Evolutionary conservation across 2,797 vertebrate genomes (phyloP).

Genomic region (Apodemus agrarius): DNA sequence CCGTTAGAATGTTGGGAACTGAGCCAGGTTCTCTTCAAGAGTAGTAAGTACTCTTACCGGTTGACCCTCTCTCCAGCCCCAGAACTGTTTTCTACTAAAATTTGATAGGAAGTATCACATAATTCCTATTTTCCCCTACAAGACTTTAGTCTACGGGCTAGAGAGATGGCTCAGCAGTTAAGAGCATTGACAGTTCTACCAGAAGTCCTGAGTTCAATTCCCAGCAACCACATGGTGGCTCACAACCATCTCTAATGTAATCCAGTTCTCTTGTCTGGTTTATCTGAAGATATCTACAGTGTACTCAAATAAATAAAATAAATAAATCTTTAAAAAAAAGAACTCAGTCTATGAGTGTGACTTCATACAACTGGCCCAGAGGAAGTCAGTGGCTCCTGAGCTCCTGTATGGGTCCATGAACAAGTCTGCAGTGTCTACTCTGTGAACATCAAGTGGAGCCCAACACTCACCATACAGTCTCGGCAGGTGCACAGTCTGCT

Average conservation of each 20-base stretch:
- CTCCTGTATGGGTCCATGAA: slow-evolving; percentile 2
- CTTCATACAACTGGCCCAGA: slow-evolving; percentile 34
- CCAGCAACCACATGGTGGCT: no score
- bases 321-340: no score
- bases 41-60: neutral
- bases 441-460: neutral
- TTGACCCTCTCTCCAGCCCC: neutral
- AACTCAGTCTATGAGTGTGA: slow-evolving; percentile 5
- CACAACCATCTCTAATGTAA: no score
- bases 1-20: neutral
- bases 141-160: neutral
- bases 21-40: neutral
- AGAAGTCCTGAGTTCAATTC: no score
- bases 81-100: slow-evolving; percentile 42
- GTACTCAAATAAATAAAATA: no score
- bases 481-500: slow-evolving; percentile 93
- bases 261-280: no score
- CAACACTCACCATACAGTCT: slow-evolving; percentile 91
- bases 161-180: no score
- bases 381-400: neutral
- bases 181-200: no score
- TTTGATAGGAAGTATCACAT: slow-evolving; percentile 34
- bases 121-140: slow-evolving; percentile 23
- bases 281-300: no score
- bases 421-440: neutral